Percentiles rank a stretch among this genome's conserved stretches.
Evolutionary conservation across 2,888 invertebrate species (phyloP).

Genomic region (Melieria crassipennis): DNA sequence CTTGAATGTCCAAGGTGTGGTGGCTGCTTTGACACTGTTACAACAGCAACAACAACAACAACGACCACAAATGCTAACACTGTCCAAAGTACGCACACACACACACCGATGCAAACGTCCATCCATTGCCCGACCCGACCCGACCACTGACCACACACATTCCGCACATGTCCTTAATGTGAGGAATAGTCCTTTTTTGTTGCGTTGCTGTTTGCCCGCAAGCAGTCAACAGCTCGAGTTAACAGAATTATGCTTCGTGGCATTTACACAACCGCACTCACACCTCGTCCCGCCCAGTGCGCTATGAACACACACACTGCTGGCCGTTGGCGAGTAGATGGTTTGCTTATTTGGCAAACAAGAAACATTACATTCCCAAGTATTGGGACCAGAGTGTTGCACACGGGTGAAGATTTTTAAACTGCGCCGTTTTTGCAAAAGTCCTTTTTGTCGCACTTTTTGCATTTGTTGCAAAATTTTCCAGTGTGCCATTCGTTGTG

Average conservation of each 20-base stretch:
- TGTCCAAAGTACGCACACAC: constrained; percentile 34
- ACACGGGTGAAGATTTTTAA: constrained; percentile 7
- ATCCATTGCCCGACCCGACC: neutral
- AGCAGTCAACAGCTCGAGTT: neutral
- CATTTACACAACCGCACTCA: too few species aligned
- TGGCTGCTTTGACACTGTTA: constrained; percentile 53
- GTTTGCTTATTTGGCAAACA: too few species aligned
- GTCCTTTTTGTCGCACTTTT: constrained; percentile 41
- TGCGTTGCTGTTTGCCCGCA: constrained; percentile 14
- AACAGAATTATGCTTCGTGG: neutral
- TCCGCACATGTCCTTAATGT: constrained; percentile 63
- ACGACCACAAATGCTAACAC: neutral
- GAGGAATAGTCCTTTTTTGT: constrained; percentile 42
- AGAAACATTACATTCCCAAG: too few species aligned
- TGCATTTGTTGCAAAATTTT: constrained; percentile 64
- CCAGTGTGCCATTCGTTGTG: constrained; percentile 40
- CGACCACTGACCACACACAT: constrained; percentile 24
- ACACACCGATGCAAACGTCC: constrained; percentile 7
- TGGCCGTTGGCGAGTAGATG: too few species aligned
- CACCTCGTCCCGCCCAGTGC: too few species aligned
- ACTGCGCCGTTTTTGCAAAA: neutral
- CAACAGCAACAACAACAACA: neutral
- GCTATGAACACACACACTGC: too few species aligned
- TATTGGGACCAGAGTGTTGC: neutral
- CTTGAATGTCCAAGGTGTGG: constrained; percentile 52